Percentiles rank a stretch among this genome's conserved stretches.
These are phyloP conservation scores for Potamilus streckersoni DNA, from an alignment of 1,140 invertebrate genomes.

Conservation along the genomic window DNA sequence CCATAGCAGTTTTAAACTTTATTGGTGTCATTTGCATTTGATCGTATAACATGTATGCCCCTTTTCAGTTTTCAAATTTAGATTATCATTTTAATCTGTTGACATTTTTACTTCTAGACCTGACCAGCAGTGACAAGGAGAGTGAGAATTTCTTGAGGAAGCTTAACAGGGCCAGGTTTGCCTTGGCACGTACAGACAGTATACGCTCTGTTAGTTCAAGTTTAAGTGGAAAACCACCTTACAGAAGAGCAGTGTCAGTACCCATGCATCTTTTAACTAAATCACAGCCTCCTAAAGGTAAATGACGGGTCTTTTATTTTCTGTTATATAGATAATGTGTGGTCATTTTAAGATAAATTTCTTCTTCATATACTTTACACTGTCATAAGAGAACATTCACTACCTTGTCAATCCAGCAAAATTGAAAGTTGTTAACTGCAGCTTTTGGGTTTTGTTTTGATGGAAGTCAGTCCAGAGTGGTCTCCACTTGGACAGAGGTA, in stretches of 20 bases:
- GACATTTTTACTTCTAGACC: constrained; percentile 73
- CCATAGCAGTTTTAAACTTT: too few relatives aligned
- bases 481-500: too few relatives aligned
- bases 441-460: not conserved
- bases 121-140: constrained; percentile 88
- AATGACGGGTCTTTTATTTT: constrained; percentile 58
- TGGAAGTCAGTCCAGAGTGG: not conserved
- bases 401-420: not conserved
- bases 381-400: not conserved
- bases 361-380: not conserved
- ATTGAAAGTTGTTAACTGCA: not conserved
- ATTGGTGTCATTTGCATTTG: too few relatives aligned
- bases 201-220: constrained; percentile 89
- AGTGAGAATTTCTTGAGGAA: constrained; percentile 91
- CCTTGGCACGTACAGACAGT: constrained; percentile 76
- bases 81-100: not conserved
- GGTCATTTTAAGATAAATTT: not conserved
- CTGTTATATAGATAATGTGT: too few relatives aligned
- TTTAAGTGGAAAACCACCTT: constrained; percentile 93
- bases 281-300: constrained; percentile 82
- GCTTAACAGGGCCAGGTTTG: constrained; percentile 89
- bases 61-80: too few relatives aligned
- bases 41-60: too few relatives aligned
- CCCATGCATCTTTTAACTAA: constrained; percentile 64
- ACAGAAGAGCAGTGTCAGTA: constrained; percentile 83